Base-by-base conservation (phyloP, 2,113 vertebrate genomes). In the Cyanoderma ruficeps region DNA sequence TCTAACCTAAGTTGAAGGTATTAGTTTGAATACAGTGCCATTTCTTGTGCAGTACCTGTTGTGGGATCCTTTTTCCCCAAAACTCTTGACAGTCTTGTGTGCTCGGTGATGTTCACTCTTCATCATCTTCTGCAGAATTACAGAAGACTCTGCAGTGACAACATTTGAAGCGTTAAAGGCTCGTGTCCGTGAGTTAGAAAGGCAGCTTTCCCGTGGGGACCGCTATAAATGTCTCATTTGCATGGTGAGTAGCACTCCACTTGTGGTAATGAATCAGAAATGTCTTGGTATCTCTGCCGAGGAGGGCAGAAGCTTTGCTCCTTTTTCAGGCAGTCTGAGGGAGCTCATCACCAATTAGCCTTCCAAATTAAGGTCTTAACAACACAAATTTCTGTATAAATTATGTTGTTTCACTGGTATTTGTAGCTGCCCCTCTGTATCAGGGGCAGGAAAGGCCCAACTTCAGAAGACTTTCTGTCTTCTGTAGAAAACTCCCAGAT, bases 221-320 rank as follows among this genome's bases (percentile, higher is more conserved):
- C 98, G 99, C 92, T 99, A 99, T 98, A 99, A 99, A 98, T 99
- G 99, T 98, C 99, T 99, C 98, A 99, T 99, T 98, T 99, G 99
- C 98, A 99, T 99, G 99, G 99, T 99, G 97, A 99, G 99, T 97
- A 89, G 94, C 92, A 84, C 89, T 96, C 85, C 96, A 91, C 87
- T 96, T 69, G 64, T 90, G 93, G 92, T 91, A 93, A 96, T 96
- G 96, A 97, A 97, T 97, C 92, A 96, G 93, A 96, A 95, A 96
- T 90, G 87, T 91, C 90, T 94, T 84, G 78, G 39, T 96, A 47
- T 64, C 94, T 93, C 83, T 89, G 68, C 81, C 0, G 16, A 90
- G 87, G 70, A 95, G 52, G 46, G 21, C 41, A 83, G 69, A 83
- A 78, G 91, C 47, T 76, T 78, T 76, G 64, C 41, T 93, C 7